Evolutionary conservation across 2,113 vertebrate genomes (phyloP).

Genomic region (Erythrolamprus reginae): DNA sequence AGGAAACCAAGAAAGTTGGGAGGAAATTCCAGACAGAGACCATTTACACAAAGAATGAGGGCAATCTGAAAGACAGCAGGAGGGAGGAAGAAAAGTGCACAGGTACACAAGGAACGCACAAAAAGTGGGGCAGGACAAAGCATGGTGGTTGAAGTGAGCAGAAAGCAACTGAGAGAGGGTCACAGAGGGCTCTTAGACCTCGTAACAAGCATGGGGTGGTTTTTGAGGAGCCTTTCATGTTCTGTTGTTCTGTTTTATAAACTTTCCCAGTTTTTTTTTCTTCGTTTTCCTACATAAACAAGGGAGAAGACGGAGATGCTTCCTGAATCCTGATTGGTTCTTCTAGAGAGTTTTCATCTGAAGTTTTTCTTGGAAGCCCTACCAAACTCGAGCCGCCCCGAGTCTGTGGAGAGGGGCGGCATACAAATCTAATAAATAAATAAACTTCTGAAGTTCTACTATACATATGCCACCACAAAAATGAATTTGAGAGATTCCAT

Average conservation of each 20-base stretch:
- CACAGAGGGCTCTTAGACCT: neutral
- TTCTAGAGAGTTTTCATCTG: neutral
- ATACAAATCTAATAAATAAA: no score
- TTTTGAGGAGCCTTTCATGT: neutral
- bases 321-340: neutral
- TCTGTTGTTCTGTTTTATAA: neutral
- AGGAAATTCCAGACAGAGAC: slow-evolving; percentile 42
- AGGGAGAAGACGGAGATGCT: neutral
- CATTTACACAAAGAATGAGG: slow-evolving; percentile 17
- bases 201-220: neutral
- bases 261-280: neutral
- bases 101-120: neutral
- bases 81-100: slow-evolving; percentile 4
- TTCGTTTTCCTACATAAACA: neutral
- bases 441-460: neutral
- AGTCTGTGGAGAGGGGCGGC: no score
- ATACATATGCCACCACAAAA: neutral
- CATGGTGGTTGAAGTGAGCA: neutral
- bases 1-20: slow-evolving; percentile 70
- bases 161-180: neutral
- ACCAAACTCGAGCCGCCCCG: no score
- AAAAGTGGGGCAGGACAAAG: neutral
- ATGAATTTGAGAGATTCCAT: neutral
- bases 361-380: neutral
- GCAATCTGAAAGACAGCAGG: neutral